These are phyloP conservation scores for Austrofundulus limnaeus DNA, from an alignment of 2,113 vertebrate genomes.

Conservation along the genomic window DNA sequence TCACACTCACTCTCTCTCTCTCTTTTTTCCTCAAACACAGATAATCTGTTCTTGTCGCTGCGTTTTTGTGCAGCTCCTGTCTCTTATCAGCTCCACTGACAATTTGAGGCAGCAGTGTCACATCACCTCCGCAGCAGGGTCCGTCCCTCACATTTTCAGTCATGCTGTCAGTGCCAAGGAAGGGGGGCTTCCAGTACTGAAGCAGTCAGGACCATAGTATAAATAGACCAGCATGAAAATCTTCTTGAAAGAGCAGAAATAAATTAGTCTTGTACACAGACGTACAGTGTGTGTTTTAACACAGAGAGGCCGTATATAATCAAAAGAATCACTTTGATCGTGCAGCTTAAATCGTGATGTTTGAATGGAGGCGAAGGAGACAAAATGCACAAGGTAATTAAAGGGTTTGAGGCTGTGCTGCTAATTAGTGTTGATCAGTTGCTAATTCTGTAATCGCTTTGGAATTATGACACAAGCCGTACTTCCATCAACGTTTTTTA, in stretches of 20 bases:
- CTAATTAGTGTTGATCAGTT: slow-evolving; percentile 46
- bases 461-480: slow-evolving; percentile 7
- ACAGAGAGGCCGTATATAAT: slow-evolving; percentile 2
- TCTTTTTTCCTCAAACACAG: background rate
- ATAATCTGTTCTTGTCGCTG: slow-evolving; percentile 1
- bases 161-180: slow-evolving; percentile 13
- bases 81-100: slow-evolving; percentile 23
- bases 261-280: slow-evolving; percentile 3
- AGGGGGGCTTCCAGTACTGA: background rate
- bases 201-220: slow-evolving; percentile 7
- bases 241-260: background rate
- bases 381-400: background rate
- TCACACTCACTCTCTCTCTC: background rate
- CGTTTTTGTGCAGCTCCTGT: slow-evolving; percentile 28
- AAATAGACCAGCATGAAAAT: slow-evolving; percentile 4
- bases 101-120: slow-evolving; percentile 21
- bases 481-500: too few species aligned
- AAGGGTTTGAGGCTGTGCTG: background rate
- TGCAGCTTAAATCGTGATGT: slow-evolving; percentile 7
- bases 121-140: slow-evolving; percentile 22
- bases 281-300: background rate
- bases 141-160: slow-evolving; percentile 17
- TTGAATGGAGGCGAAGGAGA: slow-evolving; percentile 1
- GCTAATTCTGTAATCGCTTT: slow-evolving; percentile 29
- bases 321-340: background rate